Evolutionary conservation across 2,888 invertebrate species (phyloP).

Genomic region (Drosophila meridiana): DNA sequence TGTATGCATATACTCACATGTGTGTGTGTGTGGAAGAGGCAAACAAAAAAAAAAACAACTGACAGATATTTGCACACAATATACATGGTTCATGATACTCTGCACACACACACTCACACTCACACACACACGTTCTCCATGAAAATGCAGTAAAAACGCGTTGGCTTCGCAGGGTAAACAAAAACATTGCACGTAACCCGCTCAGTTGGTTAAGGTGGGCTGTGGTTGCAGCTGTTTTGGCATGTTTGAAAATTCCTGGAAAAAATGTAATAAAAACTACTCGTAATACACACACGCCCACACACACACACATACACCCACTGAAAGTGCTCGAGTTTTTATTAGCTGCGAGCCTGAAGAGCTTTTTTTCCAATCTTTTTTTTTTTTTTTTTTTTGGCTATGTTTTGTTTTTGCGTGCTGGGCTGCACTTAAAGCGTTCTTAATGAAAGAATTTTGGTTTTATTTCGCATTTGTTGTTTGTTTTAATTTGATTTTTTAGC

Average conservation of each 20-base stretch:
- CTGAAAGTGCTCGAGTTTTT: slow-evolving; percentile 53
- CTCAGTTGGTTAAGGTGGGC: slow-evolving; percentile 32
- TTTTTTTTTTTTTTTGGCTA: slow-evolving; percentile 38
- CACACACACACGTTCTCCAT: slow-evolving; percentile 24
- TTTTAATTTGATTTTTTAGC: slow-evolving; percentile 75
- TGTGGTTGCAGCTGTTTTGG: slow-evolving; percentile 77
- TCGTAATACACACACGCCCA: slow-evolving; percentile 56
- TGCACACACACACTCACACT: slow-evolving; percentile 3
- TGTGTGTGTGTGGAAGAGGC: slow-evolving; percentile 17
- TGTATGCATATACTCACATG: background rate
- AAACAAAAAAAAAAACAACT: slow-evolving; percentile 41
- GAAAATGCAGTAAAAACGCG: slow-evolving; percentile 62
- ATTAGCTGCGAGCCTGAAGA: slow-evolving; percentile 64
- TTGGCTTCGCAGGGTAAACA: slow-evolving; percentile 39
- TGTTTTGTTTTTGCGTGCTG: slow-evolving; percentile 67
- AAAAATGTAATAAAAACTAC: slow-evolving; percentile 81
- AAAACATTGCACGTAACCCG: slow-evolving; percentile 57
- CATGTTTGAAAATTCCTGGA: slow-evolving; percentile 78
- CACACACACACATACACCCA: slow-evolving; percentile 15
- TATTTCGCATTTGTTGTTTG: slow-evolving; percentile 61
- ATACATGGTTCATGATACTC: slow-evolving; percentile 30
- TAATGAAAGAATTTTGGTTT: slow-evolving; percentile 73
- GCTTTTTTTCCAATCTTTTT: slow-evolving; percentile 23
- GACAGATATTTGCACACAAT: slow-evolving; percentile 48
- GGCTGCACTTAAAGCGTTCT: slow-evolving; percentile 65